Conservation (phyloP, 2,797 vertebrate species). For the Pseudomugil tenellus region DNA sequence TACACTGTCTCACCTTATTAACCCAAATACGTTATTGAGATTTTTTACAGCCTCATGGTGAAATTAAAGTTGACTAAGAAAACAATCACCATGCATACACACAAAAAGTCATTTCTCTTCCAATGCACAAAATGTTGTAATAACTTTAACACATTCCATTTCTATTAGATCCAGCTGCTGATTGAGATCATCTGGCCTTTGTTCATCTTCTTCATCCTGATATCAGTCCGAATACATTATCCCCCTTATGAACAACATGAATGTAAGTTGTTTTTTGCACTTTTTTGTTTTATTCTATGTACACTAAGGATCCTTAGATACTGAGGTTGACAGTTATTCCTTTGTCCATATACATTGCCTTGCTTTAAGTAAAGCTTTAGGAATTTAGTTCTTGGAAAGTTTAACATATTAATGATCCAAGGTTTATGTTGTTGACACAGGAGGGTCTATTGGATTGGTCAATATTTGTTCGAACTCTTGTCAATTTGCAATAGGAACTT, state of each 20-base stretch:
- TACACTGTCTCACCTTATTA: constrained; percentile 50
- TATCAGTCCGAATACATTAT: constrained; percentile 93
- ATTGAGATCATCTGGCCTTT: constrained; percentile 97
- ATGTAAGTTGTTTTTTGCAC: constrained; percentile 86
- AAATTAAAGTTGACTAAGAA: constrained; percentile 48
- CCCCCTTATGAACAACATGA: constrained; percentile 97
- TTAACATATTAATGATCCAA: constrained; percentile 28
- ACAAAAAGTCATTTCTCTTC: background rate
- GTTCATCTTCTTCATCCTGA: constrained; percentile 98
- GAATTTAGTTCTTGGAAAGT: constrained; percentile 19
- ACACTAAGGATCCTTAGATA: no score
- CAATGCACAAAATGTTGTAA: constrained; percentile 10
- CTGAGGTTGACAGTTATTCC: background rate
- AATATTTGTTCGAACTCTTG: constrained; percentile 71
- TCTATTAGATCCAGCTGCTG: constrained; percentile 90
- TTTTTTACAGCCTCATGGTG: constrained; percentile 29
- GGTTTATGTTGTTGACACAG: constrained; percentile 39
- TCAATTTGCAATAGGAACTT: constrained; percentile 40
- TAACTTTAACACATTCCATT: background rate
- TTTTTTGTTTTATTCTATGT: background rate
- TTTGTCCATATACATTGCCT: background rate
- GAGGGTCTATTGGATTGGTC: constrained; percentile 37
- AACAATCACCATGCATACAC: constrained; percentile 15
- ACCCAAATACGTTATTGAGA: constrained; percentile 56
- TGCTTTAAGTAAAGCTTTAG: background rate